Evolutionary conservation across 2,113 vertebrate genomes (phyloP).

Genomic region (Esox niger): DNA sequence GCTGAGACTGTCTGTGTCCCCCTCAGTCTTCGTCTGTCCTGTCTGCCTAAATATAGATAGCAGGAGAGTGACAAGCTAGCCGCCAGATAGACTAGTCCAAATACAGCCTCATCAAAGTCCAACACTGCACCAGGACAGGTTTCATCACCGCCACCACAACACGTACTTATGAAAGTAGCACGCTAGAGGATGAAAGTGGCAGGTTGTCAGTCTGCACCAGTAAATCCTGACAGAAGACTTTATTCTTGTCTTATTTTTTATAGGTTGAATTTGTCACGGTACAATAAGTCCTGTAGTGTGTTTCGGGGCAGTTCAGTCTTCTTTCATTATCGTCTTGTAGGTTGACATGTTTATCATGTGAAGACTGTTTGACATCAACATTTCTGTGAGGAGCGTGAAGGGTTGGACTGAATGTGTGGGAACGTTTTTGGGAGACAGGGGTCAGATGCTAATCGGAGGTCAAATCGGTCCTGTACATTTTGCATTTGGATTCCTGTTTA

Average conservation of each 20-base stretch:
- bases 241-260: too few species aligned
- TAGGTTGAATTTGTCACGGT: too few species aligned
- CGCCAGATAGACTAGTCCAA: conserved; percentile 46
- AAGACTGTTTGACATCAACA: too few species aligned
- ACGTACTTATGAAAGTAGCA: neutral
- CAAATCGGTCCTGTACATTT: neutral
- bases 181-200: neutral
- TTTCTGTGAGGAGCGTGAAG: too few species aligned
- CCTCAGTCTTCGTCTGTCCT: conserved; percentile 22
- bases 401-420: too few species aligned
- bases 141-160: neutral
- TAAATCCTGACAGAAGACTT: neutral
- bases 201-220: neutral
- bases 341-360: too few species aligned
- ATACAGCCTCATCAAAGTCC: conserved; percentile 40
- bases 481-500: neutral
- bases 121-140: neutral
- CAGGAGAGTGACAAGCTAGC: conserved; percentile 37
- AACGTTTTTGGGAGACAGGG: neutral
- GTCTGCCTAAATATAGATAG: conserved; percentile 62
- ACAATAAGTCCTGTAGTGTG: too few species aligned
- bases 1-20: conserved; percentile 43
- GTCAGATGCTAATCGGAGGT: neutral
- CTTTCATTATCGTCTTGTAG: too few species aligned
- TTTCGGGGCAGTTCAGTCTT: too few species aligned